A percentile compares a stretch with the other conserved stretches of the same genome.
Conservation (phyloP, 2,797 vertebrate genomes). For the Phalloptychus januarius region DNA sequence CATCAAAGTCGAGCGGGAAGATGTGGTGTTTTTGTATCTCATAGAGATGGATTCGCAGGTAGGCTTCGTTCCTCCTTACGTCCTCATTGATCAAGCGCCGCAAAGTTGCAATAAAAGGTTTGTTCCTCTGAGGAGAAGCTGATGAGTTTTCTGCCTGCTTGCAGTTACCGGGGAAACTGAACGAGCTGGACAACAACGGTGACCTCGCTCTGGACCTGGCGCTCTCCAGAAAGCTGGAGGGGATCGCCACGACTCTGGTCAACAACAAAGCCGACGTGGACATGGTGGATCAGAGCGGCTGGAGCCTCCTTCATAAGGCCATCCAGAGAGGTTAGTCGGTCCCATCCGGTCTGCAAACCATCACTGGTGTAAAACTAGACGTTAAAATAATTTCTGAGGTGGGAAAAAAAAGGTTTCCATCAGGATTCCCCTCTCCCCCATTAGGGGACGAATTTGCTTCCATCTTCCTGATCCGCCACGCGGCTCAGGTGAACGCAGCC, state of each 20-base stretch:
- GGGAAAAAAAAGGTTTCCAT: not conserved
- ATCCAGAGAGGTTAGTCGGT: constrained; percentile 90
- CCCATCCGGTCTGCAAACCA: not conserved
- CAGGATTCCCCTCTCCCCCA: not conserved
- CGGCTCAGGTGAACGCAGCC: constrained; percentile 92
- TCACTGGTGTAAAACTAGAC: not conserved
- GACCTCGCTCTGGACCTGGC: constrained; percentile 95
- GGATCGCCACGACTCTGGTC: constrained; percentile 94
- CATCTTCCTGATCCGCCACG: constrained; percentile 93
- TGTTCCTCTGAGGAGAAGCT: not conserved
- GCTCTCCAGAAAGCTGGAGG: constrained; percentile 89
- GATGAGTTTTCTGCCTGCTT: constrained; percentile 13
- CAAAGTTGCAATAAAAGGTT: not conserved
- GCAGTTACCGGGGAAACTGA: constrained; percentile 93
- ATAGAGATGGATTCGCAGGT: constrained; percentile 99
- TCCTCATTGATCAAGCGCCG: not conserved
- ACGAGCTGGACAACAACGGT: constrained; percentile 93
- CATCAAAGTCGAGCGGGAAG: constrained; percentile 96
- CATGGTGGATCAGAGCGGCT: constrained; percentile 94
- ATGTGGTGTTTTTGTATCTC: constrained; percentile 96
- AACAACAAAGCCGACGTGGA: constrained; percentile 95
- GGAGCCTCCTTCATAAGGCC: constrained; percentile 97
- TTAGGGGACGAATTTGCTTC: constrained; percentile 94
- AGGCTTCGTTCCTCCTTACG: constrained; percentile 20
- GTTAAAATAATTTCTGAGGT: not conserved